These are phyloP conservation scores for Orthosia incerta DNA, from an alignment of 2,888 invertebrate species.

Conservation along the genomic window DNA sequence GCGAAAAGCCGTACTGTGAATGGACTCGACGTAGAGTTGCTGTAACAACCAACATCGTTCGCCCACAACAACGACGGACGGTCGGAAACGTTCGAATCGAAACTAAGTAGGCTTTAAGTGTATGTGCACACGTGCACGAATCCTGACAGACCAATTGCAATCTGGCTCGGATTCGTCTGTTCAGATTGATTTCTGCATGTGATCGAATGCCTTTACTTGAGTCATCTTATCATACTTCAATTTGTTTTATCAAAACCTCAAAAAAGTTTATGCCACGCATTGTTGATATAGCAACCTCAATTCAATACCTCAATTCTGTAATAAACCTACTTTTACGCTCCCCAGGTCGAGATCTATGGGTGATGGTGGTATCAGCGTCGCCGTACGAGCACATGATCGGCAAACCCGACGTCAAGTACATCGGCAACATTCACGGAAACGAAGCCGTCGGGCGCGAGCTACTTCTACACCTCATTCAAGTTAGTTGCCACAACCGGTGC, in stretches of 20 bases:
- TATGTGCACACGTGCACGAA: neutral
- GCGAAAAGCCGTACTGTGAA: neutral
- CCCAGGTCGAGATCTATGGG: constrained; percentile 97
- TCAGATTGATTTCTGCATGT: neutral
- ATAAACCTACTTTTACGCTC: neutral
- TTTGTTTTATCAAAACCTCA: neutral
- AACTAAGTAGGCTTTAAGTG: neutral
- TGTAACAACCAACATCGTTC: neutral
- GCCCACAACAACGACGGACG: neutral
- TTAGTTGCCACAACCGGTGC: constrained; percentile 75
- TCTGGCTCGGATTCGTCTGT: neutral
- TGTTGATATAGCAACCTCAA: neutral
- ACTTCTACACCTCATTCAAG: constrained; percentile 97
- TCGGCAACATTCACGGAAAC: constrained; percentile 99
- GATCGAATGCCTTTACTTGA: neutral
- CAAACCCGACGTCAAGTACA: constrained; percentile 99
- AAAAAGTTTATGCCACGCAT: neutral
- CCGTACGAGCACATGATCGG: constrained; percentile 98
- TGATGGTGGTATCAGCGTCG: constrained; percentile 97
- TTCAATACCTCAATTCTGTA: neutral
- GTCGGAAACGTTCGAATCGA: neutral
- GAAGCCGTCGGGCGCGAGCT: constrained; percentile 98
- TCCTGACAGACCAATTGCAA: neutral
- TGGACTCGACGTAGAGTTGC: too few relatives aligned
- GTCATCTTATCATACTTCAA: neutral